Conservation (phyloP, 1,140 invertebrate genomes). For the Andricus grossulariae region DNA sequence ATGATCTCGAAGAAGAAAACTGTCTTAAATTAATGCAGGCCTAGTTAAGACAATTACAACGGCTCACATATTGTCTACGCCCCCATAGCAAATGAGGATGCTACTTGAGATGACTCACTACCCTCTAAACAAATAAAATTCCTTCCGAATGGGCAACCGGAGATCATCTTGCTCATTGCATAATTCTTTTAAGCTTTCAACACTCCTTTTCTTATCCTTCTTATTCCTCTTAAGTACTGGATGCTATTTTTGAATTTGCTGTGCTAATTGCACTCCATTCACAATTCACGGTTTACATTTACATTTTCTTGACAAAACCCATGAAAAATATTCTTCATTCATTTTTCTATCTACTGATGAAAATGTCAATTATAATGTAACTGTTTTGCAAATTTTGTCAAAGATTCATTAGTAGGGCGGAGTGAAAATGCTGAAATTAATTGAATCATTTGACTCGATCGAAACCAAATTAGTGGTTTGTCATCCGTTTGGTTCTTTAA, state of each 20-base stretch:
- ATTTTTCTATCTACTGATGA: no score
- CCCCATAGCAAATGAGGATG: slow-evolving; percentile 64
- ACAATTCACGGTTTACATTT: background rate
- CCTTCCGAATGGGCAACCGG: slow-evolving; percentile 34
- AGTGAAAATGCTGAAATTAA: no score
- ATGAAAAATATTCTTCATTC: background rate
- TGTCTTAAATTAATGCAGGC: slow-evolving; percentile 64
- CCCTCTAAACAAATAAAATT: slow-evolving; percentile 61
- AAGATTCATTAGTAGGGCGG: no score
- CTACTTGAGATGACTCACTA: slow-evolving; percentile 52
- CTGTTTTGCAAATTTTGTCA: no score
- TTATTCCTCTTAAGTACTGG: background rate
- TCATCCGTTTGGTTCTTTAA: no score
- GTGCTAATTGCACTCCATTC: background rate
- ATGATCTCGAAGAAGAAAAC: slow-evolving; percentile 55
- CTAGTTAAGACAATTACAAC: slow-evolving; percentile 72
- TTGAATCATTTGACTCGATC: no score
- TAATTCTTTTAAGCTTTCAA: slow-evolving; percentile 5
- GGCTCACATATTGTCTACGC: slow-evolving; percentile 64
- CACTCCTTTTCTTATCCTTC: background rate
- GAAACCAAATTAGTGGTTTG: no score
- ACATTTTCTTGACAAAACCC: slow-evolving; percentile 16
- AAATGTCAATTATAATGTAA: no score
- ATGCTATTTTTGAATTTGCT: slow-evolving; percentile 1
- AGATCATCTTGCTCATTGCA: slow-evolving; percentile 29